A percentile compares a stretch with the other conserved stretches of the same genome.
Conservation (phyloP, 2,113 vertebrate species). For the Diglossa brunneiventris region DNA sequence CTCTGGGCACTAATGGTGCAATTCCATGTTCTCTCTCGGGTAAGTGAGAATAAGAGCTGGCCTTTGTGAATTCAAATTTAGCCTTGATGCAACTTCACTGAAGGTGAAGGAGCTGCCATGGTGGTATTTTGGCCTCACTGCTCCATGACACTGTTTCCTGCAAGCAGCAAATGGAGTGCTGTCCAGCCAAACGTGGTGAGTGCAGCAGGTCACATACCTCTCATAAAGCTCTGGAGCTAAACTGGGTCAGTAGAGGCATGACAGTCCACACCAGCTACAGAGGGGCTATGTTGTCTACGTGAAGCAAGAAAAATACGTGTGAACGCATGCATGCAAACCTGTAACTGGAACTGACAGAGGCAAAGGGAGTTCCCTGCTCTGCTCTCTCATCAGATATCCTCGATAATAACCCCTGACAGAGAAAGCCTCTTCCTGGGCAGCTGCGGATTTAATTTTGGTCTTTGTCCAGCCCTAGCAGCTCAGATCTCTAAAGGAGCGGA, state of each 20-base stretch:
- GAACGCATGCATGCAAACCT: background rate
- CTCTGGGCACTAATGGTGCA: background rate
- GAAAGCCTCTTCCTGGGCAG: slow-evolving; percentile 16
- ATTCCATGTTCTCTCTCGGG: background rate
- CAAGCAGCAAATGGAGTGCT: background rate
- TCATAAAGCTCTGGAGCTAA: background rate
- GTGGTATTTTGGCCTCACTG: background rate
- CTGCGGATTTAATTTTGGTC: background rate
- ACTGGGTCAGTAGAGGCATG: background rate
- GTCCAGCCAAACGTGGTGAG: background rate
- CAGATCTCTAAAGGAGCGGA: background rate
- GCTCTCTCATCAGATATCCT: background rate
- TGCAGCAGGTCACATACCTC: background rate
- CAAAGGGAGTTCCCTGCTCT: rapidly evolving
- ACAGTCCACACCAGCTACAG: background rate
- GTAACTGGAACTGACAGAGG: slow-evolving; percentile 37
- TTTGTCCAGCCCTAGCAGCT: slow-evolving; percentile 28
- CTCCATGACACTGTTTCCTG: background rate
- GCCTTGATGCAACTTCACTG: background rate
- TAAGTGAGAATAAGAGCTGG: background rate
- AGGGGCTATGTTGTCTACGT: background rate
- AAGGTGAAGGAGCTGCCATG: background rate
- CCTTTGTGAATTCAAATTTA: background rate
- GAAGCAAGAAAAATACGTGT: background rate
- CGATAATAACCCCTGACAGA: background rate